Evolutionary conservation across 2,797 vertebrate species (phyloP).

Genomic region (Scomberomorus guttatus): DNA sequence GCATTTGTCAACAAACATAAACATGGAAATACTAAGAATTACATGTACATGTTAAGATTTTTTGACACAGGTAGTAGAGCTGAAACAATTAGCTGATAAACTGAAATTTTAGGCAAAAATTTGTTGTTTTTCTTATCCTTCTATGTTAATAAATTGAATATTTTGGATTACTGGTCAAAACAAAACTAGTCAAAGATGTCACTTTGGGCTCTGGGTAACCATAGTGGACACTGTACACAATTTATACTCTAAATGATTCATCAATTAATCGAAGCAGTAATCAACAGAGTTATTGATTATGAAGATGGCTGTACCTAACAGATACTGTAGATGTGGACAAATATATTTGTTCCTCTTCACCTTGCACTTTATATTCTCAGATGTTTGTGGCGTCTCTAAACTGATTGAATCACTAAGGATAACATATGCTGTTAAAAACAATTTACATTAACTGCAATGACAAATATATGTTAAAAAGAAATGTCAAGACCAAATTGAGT

Average conservation of each 20-base stretch:
- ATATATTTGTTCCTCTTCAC: not conserved
- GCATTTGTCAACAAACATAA: not conserved
- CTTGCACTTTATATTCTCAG: not conserved
- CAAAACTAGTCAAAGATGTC: not conserved
- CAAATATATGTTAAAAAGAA: not conserved
- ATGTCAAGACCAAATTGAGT: not conserved
- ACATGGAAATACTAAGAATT: not conserved
- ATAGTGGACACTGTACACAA: too few relatives aligned
- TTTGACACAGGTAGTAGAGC: too few relatives aligned
- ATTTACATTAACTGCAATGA: not conserved
- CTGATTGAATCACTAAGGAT: slow-evolving; percentile 5
- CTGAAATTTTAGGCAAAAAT: too few relatives aligned
- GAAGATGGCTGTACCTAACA: not conserved
- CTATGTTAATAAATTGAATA: too few relatives aligned
- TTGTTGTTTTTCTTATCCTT: too few relatives aligned
- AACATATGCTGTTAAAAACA: not conserved
- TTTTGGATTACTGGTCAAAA: not conserved
- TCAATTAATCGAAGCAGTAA: not conserved
- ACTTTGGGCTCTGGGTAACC: too few relatives aligned
- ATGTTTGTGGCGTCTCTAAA: not conserved
- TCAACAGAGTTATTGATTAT: not conserved
- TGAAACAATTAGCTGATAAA: too few relatives aligned
- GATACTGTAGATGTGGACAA: not conserved
- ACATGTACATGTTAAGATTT: not conserved
- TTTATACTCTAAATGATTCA: too few relatives aligned